A percentile compares a stretch with the other conserved stretches of the same genome.
Conservation (phyloP, 2,797 vertebrate species). For the Anniella stebbinsi region DNA sequence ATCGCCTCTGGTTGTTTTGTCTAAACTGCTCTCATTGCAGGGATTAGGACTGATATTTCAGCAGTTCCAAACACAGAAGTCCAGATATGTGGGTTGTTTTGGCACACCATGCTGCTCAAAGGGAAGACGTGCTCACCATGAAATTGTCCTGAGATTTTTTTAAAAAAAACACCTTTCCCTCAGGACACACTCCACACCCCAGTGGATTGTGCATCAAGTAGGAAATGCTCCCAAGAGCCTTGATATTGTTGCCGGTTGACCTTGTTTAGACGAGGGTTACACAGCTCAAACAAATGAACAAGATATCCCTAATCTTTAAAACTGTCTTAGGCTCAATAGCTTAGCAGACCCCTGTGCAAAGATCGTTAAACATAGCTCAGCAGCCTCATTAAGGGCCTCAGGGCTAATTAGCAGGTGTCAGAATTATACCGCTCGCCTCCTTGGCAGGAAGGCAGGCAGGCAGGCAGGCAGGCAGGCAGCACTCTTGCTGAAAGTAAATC, state of each 20-base stretch:
- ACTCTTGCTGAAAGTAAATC: constrained; percentile 11
- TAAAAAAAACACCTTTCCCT: background rate
- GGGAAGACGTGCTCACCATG: background rate
- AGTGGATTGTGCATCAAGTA: background rate
- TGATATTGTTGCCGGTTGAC: background rate
- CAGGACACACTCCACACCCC: too few relatives aligned
- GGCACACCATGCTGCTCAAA: background rate
- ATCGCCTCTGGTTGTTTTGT: background rate
- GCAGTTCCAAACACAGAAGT: background rate
- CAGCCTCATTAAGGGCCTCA: background rate
- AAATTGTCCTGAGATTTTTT: background rate
- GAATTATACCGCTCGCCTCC: background rate
- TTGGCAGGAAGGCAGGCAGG: constrained; percentile 12
- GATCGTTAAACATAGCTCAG: background rate
- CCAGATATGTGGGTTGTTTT: background rate
- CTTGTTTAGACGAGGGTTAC: background rate
- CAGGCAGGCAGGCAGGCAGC: background rate
- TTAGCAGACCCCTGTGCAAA: background rate
- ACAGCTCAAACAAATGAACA: constrained; percentile 17
- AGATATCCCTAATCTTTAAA: background rate
- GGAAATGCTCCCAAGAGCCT: background rate
- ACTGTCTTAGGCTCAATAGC: background rate
- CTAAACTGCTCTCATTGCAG: background rate
- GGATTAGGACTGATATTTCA: background rate
- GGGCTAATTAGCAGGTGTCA: constrained; percentile 5